Percentiles rank a stretch among this genome's conserved stretches.
These are phyloP conservation scores for Chloropsis hardwickii DNA, from an alignment of 2,113 vertebrate genomes.

Conservation along the genomic window DNA sequence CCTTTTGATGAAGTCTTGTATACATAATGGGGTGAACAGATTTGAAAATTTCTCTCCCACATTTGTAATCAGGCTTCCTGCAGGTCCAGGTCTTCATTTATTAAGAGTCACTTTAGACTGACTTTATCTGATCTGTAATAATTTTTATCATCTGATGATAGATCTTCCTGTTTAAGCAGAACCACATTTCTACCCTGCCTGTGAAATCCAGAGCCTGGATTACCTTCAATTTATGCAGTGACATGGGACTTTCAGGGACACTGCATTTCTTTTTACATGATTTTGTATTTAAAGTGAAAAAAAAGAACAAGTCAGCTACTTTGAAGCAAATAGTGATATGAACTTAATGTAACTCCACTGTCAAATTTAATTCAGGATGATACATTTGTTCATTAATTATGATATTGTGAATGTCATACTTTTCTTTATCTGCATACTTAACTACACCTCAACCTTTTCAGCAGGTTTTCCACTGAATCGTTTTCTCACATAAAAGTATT, in stretches of 20 bases:
- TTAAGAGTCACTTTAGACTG: not conserved
- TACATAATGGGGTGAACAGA: not conserved
- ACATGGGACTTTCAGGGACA: not conserved
- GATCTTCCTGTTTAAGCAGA: not conserved
- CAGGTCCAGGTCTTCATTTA: not conserved
- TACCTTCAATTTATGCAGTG: not conserved
- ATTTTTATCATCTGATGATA: not conserved
- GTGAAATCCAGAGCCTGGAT: not conserved
- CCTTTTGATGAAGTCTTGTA: not conserved
- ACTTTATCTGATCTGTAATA: not conserved
- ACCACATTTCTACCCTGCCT: not conserved
- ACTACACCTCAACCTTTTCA: not conserved
- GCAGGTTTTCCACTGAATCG: not conserved
- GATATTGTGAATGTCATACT: not conserved
- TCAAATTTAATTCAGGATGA: not conserved
- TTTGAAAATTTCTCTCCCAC: not conserved
- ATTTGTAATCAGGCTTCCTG: not conserved
- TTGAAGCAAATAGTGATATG: not conserved
- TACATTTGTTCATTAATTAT: not conserved
- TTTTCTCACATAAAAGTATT: not conserved
- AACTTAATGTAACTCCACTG: not conserved
- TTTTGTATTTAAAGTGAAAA: not conserved
- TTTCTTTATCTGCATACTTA: not conserved
- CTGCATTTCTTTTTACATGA: not conserved
- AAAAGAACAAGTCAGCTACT: not conserved